Evolutionary conservation across 2,797 vertebrate species (phyloP).

Genomic region (Lindbergichthys nudifrons): DNA sequence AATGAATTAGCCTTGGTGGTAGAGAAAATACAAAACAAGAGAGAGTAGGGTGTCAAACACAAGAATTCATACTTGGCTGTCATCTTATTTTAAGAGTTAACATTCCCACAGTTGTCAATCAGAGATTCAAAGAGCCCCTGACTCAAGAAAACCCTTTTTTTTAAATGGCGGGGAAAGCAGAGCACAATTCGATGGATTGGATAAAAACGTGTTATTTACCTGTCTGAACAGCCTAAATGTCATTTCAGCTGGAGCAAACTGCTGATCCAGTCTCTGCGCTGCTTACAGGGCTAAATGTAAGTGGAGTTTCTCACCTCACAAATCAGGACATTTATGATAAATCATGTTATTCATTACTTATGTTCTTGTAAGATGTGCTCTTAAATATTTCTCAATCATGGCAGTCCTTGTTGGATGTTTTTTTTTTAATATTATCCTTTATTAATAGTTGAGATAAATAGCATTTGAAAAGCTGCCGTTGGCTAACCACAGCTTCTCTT

Average conservation of each 20-base stretch:
- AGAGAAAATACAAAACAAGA: neutral
- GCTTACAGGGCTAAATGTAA: conserved; percentile 41
- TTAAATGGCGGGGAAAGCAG: neutral
- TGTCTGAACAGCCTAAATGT: conserved; percentile 27
- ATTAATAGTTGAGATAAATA: conserved; percentile 22
- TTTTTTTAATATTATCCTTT: conserved; percentile 38
- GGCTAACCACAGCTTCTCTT: conserved; percentile 1
- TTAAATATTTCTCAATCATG: conserved; percentile 51
- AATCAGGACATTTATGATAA: conserved; percentile 56
- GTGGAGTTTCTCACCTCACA: conserved; percentile 19
- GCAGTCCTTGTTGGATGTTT: conserved; percentile 31
- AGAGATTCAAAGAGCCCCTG: neutral
- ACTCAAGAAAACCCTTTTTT: neutral
- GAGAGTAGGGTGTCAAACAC: neutral
- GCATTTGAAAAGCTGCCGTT: conserved; percentile 31
- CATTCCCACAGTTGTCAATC: conserved; percentile 6
- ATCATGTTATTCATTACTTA: conserved; percentile 52
- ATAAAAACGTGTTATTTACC: conserved; percentile 14
- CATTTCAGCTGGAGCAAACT: conserved; percentile 54
- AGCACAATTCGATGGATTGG: neutral
- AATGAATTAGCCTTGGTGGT: neutral
- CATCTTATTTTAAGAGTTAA: neutral
- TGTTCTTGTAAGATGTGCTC: conserved; percentile 64
- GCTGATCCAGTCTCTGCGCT: conserved; percentile 43
- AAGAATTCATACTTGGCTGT: neutral